A percentile compares a stretch with the other conserved stretches of the same genome.
Conservation (phyloP, 1,140 invertebrate genomes). For the Lordiphosa stackelbergi region DNA sequence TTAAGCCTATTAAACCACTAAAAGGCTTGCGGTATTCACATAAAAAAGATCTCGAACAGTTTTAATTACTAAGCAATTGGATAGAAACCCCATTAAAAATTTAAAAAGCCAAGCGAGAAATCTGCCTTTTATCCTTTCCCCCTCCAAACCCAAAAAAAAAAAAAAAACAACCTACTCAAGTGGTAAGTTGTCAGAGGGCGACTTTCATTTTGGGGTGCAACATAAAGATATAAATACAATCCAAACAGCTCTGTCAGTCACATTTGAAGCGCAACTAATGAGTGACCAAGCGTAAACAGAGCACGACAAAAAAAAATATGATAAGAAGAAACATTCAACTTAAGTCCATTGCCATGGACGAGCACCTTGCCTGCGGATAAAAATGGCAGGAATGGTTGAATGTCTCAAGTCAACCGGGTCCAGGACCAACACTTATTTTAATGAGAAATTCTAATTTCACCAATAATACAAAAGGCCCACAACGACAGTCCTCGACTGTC, state of each 20-base stretch:
- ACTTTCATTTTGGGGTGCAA: slow-evolving; percentile 16
- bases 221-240: slow-evolving; percentile 16
- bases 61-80: slow-evolving; percentile 63
- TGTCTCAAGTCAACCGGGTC: slow-evolving; percentile 68
- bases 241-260: slow-evolving; percentile 34
- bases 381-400: slow-evolving; percentile 24
- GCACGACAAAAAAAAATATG: slow-evolving; percentile 9
- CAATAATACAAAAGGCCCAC: slow-evolving; percentile 61
- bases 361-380: slow-evolving; percentile 50
- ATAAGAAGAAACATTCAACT: slow-evolving; percentile 26
- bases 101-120: slow-evolving; percentile 18
- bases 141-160: slow-evolving; percentile 1
- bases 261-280: slow-evolving; percentile 65
- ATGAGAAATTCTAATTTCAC: slow-evolving; percentile 76
- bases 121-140: background rate
- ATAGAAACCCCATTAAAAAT: slow-evolving; percentile 61
- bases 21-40: slow-evolving; percentile 12
- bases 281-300: slow-evolving; percentile 56
- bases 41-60: slow-evolving; percentile 28
- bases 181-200: slow-evolving; percentile 23
- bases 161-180: slow-evolving; percentile 16
- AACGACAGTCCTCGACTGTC: background rate
- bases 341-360: slow-evolving; percentile 66
- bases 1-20: slow-evolving; percentile 53
- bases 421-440: slow-evolving; percentile 71